Evolutionary conservation across 1,140 invertebrate species (phyloP), one percentile per base, ranked within the genome.

Genomic region (Coboldia fuscipes): DNA sequence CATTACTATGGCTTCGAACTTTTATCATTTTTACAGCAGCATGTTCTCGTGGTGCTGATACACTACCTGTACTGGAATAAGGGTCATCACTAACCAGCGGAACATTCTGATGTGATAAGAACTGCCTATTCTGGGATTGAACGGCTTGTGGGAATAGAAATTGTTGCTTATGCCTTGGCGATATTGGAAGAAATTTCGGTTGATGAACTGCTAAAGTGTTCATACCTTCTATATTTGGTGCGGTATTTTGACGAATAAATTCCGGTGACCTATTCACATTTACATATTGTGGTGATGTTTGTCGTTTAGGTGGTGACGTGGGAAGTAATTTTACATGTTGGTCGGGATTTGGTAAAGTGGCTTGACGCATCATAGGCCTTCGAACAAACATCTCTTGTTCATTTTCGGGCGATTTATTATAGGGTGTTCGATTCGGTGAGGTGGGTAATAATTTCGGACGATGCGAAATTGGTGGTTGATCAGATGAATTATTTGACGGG

Each of bases 1-100:
- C 52, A 34, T 55, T 55, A 37, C 52, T 55, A 35, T 55, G 52
- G 28, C 52, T 55, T 24, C 52, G 51, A 33, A 55, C 52, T 41
- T 55, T 55, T 13, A 55, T 55, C 52, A 55, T 55, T 43, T 55
- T 55, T 15, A 48, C 38, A 24, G 50, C 48, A 24, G 44, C 43
- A 16, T 49, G 43, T 28, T 54, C 51, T n/a, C 49, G 51, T 10
- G 53, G 55, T 13, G 14, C 13, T 5, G 19, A 3, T 4, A 54
- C 52, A 33, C 51, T 54, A 39, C 54, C 51, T 27, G 51, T 54
- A 34, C 51, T 54, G 1, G 51, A 49, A 35, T 54, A 54, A n/a
- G 53, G 52, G 24, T 55, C 51, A 2, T 51, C 51, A 2, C 38
- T 35, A 15, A 51, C 46, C 0, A 50, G 40, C 9, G 51, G 51